Conservation (phyloP, 2,888 invertebrate genomes). For the Microctonus aethiopoides region DNA sequence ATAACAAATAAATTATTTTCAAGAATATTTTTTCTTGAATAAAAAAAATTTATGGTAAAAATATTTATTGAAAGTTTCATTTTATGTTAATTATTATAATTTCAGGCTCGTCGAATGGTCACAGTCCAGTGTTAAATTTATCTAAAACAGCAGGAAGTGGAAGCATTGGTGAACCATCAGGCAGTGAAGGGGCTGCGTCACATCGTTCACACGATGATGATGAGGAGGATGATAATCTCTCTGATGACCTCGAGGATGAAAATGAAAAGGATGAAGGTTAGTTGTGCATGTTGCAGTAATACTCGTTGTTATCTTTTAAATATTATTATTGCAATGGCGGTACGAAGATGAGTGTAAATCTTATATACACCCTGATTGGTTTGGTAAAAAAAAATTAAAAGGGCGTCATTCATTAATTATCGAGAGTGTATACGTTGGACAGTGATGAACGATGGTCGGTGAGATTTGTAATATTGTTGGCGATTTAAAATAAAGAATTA, state of each 20-base stretch:
- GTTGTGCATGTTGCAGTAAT: slow-evolving; percentile 14
- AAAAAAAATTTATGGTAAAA: neutral
- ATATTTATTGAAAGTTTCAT: neutral
- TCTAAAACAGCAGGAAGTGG: slow-evolving; percentile 88
- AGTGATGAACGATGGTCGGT: slow-evolving; percentile 46
- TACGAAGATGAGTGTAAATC: slow-evolving; percentile 16
- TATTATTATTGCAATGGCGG: slow-evolving; percentile 12
- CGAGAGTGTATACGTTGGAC: slow-evolving; percentile 37
- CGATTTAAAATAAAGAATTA: slow-evolving; percentile 40
- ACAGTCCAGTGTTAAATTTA: slow-evolving; percentile 91
- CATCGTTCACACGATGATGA: slow-evolving; percentile 79
- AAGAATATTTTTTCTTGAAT: too few relatives aligned
- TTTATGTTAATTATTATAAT: slow-evolving; percentile 30
- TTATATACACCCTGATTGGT: slow-evolving; percentile 11
- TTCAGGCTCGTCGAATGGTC: slow-evolving; percentile 85
- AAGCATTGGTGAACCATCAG: slow-evolving; percentile 75
- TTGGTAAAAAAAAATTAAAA: slow-evolving; percentile 23
- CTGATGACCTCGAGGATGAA: slow-evolving; percentile 87
- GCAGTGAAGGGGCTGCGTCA: slow-evolving; percentile 75
- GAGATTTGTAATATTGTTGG: slow-evolving; percentile 40
- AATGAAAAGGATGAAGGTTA: slow-evolving; percentile 85
- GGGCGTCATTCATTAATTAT: slow-evolving; percentile 48
- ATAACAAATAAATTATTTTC: too few relatives aligned
- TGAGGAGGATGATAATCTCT: slow-evolving; percentile 87
- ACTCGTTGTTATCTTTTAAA: neutral